phyloP scores from a whole-genome alignment of 1,140 invertebrate genomes.

The Drosophila albomicans region DNA sequence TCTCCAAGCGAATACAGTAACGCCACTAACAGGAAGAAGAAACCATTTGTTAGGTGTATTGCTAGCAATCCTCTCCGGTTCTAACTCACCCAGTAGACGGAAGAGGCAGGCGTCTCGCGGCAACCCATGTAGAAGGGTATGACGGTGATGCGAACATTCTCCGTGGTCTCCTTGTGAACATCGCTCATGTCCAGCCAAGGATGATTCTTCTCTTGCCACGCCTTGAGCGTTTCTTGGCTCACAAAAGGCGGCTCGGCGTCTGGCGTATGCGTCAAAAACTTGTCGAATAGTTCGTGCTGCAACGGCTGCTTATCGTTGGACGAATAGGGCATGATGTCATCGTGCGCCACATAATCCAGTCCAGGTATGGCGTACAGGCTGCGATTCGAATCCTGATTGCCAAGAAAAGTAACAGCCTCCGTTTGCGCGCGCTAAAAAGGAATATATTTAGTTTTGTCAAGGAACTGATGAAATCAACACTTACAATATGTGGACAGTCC shows the following conservation, averaged over 20 bases:
- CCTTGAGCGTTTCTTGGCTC: constrained; percentile 94
- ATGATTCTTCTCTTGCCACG: constrained; percentile 99
- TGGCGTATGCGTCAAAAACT: constrained; percentile 93
- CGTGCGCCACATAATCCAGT: constrained; percentile 98
- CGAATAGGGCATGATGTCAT: constrained; percentile 95
- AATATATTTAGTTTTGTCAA: constrained; percentile 26
- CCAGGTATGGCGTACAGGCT: constrained; percentile 97
- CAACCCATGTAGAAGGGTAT: constrained; percentile 96
- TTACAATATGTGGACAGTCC: constrained; percentile 98
- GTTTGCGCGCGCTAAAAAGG: constrained; percentile 93
- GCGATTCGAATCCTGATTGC: constrained; percentile 96
- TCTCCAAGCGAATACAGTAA: constrained; percentile 98
- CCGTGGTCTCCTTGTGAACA: constrained; percentile 99
- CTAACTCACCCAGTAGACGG: constrained; percentile 94
- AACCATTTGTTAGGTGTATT: not conserved
- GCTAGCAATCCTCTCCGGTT: not conserved
- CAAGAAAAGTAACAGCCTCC: constrained; percentile 98
- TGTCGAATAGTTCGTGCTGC: constrained; percentile 98
- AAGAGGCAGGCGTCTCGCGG: constrained; percentile 93
- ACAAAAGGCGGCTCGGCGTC: constrained; percentile 93
- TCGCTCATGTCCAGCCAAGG: constrained; percentile 98
- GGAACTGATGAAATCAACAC: constrained; percentile 71
- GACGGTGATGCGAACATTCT: constrained; percentile 97
- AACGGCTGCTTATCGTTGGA: constrained; percentile 92
- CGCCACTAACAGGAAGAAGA: constrained; percentile 89